A percentile compares a stretch with the other conserved stretches of the same genome.
These are phyloP conservation scores for Nothoprocta pentlandii DNA, from an alignment of 2,113 vertebrate species.

Conservation along the genomic window DNA sequence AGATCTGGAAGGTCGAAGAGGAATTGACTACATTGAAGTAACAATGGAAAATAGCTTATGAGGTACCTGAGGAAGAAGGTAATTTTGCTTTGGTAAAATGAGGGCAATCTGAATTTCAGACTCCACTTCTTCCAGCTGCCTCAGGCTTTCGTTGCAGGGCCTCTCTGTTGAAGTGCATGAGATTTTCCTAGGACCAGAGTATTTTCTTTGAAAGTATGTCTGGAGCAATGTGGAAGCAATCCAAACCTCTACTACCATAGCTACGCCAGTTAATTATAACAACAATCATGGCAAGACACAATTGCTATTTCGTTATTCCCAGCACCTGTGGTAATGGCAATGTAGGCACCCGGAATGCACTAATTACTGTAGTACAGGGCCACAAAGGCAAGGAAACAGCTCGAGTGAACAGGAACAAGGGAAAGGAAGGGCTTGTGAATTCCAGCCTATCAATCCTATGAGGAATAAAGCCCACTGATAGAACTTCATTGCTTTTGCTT, in stretches of 20 bases:
- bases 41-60: background rate
- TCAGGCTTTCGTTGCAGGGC: constrained; percentile 20
- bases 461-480: background rate
- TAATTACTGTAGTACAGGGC: background rate
- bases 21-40: background rate
- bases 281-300: constrained; percentile 16
- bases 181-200: constrained; percentile 16
- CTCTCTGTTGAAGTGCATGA: background rate
- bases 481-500: background rate
- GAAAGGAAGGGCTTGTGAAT: background rate
- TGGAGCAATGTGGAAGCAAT: background rate
- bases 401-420: background rate
- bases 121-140: constrained; percentile 43
- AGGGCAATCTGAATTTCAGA: constrained; percentile 65
- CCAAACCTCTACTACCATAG: background rate
- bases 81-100: constrained; percentile 43
- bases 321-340: background rate
- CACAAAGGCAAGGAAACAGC: background rate
- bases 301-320: background rate
- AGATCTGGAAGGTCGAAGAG: background rate
- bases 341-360: background rate
- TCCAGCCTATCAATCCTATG: background rate
- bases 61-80: constrained; percentile 8
- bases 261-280: constrained; percentile 39
- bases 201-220: background rate